These are phyloP conservation scores for Hylaea fasciaria DNA, from an alignment of 2,888 invertebrate genomes.

Conservation along the genomic window DNA sequence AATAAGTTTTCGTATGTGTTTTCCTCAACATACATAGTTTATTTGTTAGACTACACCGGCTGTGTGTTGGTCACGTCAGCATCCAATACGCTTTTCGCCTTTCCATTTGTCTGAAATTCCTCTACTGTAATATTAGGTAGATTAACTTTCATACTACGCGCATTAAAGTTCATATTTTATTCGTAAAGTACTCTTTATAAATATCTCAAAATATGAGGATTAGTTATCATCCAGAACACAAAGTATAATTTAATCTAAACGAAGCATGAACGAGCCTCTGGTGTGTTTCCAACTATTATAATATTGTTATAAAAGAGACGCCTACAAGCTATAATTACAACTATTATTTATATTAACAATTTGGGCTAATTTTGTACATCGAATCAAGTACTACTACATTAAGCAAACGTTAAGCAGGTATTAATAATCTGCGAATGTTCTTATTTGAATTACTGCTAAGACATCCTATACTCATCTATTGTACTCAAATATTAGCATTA, in stretches of 20 bases:
- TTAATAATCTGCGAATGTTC: too few species aligned
- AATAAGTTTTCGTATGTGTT: constrained; percentile 8
- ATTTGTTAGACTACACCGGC: not conserved
- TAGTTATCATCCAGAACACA: not conserved
- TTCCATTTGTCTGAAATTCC: too few species aligned
- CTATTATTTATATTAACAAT: too few species aligned
- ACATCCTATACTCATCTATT: too few species aligned
- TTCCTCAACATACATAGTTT: constrained; percentile 1
- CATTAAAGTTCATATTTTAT: not conserved
- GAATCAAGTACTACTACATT: too few species aligned
- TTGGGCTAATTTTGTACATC: too few species aligned
- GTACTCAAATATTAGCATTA: too few species aligned
- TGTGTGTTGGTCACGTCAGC: not conserved
- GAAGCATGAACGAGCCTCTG: not conserved
- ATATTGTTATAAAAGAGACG: not conserved
- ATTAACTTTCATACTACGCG: too few species aligned
- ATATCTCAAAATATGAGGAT: constrained; percentile 3
- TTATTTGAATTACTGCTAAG: too few species aligned
- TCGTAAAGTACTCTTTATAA: not conserved
- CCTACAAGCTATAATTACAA: not conserved
- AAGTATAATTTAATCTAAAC: constrained; percentile 5
- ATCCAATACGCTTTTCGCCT: not conserved
- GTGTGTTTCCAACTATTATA: not conserved
- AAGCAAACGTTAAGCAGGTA: too few species aligned
- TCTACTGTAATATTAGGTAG: too few species aligned